A percentile compares a stretch with the other conserved stretches of the same genome.
Conservation (phyloP, 2,888 invertebrate species). For the Platerodrilus igneus region DNA sequence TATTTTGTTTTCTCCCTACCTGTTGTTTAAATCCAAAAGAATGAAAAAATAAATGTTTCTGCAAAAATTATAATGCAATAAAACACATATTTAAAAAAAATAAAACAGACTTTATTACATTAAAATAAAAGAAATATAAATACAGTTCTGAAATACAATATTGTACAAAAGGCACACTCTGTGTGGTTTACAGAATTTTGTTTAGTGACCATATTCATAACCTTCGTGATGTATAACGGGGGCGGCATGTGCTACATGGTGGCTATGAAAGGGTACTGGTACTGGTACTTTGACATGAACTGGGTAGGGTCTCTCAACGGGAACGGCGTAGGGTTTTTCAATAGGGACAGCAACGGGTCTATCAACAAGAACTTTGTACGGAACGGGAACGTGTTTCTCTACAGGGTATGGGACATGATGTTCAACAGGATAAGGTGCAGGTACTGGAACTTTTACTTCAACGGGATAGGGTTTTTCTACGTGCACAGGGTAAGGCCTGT, state of each 20-base stretch:
- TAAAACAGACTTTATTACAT: constrained; percentile 24
- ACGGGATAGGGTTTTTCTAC: constrained; percentile 62
- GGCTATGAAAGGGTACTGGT: constrained; percentile 49
- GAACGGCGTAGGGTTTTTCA: constrained; percentile 57
- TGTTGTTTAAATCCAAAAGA: too few species aligned
- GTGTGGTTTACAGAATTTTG: constrained; percentile 15
- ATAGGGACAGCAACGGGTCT: constrained; percentile 68
- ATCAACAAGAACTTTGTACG: constrained; percentile 55
- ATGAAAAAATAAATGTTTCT: too few species aligned
- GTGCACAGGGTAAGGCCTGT: constrained; percentile 54
- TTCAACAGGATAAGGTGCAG: constrained; percentile 67
- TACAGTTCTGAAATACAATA: constrained; percentile 16
- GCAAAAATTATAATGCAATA: too few species aligned
- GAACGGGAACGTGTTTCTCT: constrained; percentile 51
- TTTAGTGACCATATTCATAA: constrained; percentile 16
- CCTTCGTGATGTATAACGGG: constrained; percentile 12
- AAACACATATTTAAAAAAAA: constrained; percentile 16
- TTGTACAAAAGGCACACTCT: constrained; percentile 18
- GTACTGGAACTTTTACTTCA: constrained; percentile 62
- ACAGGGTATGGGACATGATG: constrained; percentile 61
- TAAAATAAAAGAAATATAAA: constrained; percentile 21
- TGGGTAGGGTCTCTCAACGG: constrained; percentile 31
- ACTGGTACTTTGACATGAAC: constrained; percentile 59
- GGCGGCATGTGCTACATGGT: too few species aligned
- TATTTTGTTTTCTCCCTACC: too few species aligned